Evolutionary conservation across 2,797 vertebrate species (phyloP), one percentile per base, ranked within the genome.

Genomic region (Tenualosa ilisha): DNA sequence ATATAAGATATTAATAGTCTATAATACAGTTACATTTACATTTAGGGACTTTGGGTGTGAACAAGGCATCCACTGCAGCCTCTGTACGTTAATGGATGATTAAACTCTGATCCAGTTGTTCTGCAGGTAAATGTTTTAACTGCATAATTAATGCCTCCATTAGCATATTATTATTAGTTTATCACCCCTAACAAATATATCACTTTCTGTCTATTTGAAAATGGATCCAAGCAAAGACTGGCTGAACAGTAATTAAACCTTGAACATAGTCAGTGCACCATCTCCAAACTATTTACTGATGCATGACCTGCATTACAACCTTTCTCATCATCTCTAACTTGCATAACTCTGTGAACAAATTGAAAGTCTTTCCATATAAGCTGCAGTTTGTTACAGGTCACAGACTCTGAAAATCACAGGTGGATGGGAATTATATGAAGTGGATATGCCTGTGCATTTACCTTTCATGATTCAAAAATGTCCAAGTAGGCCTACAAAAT

Each of bases 401-500:
- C 63, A 40, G 68, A 17, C 56, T 59, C 59, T n/a, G 37, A 37
- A 72, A 72, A 37, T 68, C 26, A 15, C 31, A 72, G n/a, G 61
- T 65, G 26, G 61, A 11, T 65, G 61, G 24, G 61, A 72, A 31
- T 68, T 31, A 31, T 68, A 68, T 15, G 65, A 68, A 65, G n/a
- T 24, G 63, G 65, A 31, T 87, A 82, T 87, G 87, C 85, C 51
- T 37, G 43, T 51, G 86, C 86, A 83, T 84, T 88, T 91, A 87
- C 8, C 4, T 86, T 89, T 88, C 83, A 82, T 83, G 0, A 82
- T 59, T 59, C 20, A 59, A 84, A 83, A 75, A 75, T 89, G 84
- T 93, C 89, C 91, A 89, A 91, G 88, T 90, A 31, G 46, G 3
- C 46, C 7, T 46, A 92, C 86, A 87, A 83, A 91, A 91, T 90